A percentile compares a stretch with the other conserved stretches of the same genome.
phyloP scores from a whole-genome alignment of 1,140 invertebrate species.

The Sitophilus oryzae region DNA sequence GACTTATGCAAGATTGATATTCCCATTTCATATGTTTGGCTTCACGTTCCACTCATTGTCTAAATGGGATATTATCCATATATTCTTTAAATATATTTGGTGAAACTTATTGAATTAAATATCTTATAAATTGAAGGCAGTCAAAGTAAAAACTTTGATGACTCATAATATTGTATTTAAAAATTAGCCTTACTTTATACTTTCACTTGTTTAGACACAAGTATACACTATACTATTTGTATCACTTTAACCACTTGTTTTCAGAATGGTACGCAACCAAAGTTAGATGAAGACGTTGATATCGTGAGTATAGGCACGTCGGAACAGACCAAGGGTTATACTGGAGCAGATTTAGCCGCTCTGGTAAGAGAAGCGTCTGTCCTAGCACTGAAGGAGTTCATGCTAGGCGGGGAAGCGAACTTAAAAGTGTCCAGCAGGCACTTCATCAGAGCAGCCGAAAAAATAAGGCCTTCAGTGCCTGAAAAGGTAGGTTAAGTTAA shows the following conservation, averaged over 20 bases:
- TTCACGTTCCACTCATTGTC: no score
- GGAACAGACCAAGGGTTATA: conserved; percentile 68
- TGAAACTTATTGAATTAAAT: no score
- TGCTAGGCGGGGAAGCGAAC: conserved; percentile 40
- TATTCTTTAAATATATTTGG: no score
- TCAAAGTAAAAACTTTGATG: no score
- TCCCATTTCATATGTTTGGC: no score
- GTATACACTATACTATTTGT: no score
- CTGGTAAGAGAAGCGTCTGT: conserved; percentile 78
- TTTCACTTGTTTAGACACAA: no score
- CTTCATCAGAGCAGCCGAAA: conserved; percentile 58
- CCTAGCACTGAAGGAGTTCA: conserved; percentile 64
- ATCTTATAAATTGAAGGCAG: no score
- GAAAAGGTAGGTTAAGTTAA: conserved; percentile 55
- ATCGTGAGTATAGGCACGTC: conserved; percentile 62
- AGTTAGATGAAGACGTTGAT: conserved; percentile 69
- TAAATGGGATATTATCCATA: no score
- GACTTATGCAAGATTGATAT: no score
- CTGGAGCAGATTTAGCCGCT: conserved; percentile 88
- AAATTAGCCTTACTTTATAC: no score
- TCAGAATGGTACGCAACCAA: conserved; percentile 70
- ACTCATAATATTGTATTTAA: no score
- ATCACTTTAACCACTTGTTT: neutral
- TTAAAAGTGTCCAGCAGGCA: conserved; percentile 48
- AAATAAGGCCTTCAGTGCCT: conserved; percentile 75